Evolutionary conservation across 2,888 invertebrate species (phyloP).

Genomic region (Ecdyonurus torrentis): DNA sequence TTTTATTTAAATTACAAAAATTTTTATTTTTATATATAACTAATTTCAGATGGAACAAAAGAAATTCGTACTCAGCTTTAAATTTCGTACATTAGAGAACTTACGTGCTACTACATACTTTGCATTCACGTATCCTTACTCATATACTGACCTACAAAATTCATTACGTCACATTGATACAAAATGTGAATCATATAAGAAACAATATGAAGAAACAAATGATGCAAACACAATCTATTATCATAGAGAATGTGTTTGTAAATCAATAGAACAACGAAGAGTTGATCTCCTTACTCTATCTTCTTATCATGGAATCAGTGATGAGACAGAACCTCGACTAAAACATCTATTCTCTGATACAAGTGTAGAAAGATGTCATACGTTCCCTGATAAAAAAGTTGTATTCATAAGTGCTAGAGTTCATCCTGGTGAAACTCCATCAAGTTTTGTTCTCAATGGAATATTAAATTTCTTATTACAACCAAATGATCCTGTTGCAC

Average conservation of each 20-base stretch:
- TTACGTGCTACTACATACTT: constrained; percentile 58
- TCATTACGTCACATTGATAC: constrained; percentile 49
- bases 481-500: constrained; percentile 57
- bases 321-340: constrained; percentile 52
- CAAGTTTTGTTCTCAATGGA: constrained; percentile 80
- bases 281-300: constrained; percentile 72
- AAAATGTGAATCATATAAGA: constrained; percentile 21
- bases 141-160: constrained; percentile 64
- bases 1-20: constrained; percentile 10
- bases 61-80: constrained; percentile 57
- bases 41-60: constrained; percentile 47
- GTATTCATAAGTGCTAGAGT: constrained; percentile 77
- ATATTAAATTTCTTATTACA: constrained; percentile 61
- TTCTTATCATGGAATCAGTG: constrained; percentile 58
- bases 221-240: constrained; percentile 54
- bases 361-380: constrained; percentile 45
- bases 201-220: constrained; percentile 22
- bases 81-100: constrained; percentile 52
- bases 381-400: constrained; percentile 65
- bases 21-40: constrained; percentile 12
- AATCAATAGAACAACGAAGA: constrained; percentile 57
- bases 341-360: constrained; percentile 55
- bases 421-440: constrained; percentile 85
- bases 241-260: constrained; percentile 59
- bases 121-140: constrained; percentile 83